A percentile compares a stretch with the other conserved stretches of the same genome.
phyloP scores from a whole-genome alignment of 2,888 invertebrate species.

The Caenorhabditis virilis region DNA sequence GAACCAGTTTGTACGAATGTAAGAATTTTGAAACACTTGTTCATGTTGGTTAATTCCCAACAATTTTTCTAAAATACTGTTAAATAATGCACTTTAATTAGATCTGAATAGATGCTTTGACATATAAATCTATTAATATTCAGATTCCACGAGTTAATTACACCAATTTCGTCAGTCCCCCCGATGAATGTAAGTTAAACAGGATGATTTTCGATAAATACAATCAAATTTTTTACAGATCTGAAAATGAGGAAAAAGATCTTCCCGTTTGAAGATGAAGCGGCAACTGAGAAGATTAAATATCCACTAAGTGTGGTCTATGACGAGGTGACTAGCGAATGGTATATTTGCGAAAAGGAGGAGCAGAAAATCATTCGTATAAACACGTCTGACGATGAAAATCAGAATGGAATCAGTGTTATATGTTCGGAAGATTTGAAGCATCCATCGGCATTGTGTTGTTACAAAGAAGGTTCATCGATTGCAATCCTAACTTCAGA shows the following conservation, averaged over 20 bases:
- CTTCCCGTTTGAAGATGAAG: not conserved
- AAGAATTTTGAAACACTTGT: too few relatives aligned
- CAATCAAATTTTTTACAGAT: too few relatives aligned
- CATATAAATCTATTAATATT: too few relatives aligned
- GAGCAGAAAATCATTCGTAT: conserved; percentile 10
- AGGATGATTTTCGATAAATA: too few relatives aligned
- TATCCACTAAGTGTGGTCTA: conserved; percentile 19
- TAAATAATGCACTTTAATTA: too few relatives aligned
- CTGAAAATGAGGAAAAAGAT: not conserved
- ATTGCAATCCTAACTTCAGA: conserved; percentile 9
- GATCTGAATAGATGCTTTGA: too few relatives aligned
- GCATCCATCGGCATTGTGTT: conserved; percentile 10
- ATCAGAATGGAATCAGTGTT: not conserved
- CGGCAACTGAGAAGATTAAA: conserved; percentile 1
- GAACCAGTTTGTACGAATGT: too few relatives aligned
- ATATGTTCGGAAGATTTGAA: not conserved
- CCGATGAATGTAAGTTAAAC: too few relatives aligned
- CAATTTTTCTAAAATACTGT: too few relatives aligned
- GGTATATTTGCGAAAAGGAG: conserved; percentile 15
- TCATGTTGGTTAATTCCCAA: too few relatives aligned
- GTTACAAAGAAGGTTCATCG: conserved; percentile 14
- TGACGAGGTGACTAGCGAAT: conserved; percentile 6
- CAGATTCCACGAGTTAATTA: too few relatives aligned
- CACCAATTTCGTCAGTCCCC: too few relatives aligned
- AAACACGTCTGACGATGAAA: not conserved